Percentiles rank a stretch among this genome's conserved stretches.
Evolutionary conservation across 2,113 vertebrate genomes (phyloP).

Genomic region (Rhinolophus sinicus): DNA sequence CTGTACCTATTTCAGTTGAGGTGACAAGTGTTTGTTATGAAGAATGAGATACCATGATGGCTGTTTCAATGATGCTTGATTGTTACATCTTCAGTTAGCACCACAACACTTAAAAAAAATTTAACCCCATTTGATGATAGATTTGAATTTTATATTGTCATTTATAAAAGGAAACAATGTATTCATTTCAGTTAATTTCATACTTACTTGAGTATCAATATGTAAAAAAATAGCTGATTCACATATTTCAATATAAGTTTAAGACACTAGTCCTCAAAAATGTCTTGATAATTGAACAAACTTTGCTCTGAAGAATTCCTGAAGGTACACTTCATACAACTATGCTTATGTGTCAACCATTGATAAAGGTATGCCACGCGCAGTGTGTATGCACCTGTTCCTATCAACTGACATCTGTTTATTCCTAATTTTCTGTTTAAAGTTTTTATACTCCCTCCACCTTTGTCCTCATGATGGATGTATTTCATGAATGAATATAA

Average conservation of each 20-base stretch:
- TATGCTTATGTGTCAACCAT: not conserved
- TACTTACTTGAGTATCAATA: not conserved
- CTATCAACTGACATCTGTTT: not conserved
- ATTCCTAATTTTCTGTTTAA: not conserved
- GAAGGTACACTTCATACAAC: not conserved
- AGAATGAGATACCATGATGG: not conserved
- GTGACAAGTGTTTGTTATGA: not conserved
- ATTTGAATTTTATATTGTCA: slow-evolving; percentile 12
- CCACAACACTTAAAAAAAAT: not conserved
- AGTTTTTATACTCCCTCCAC: not conserved
- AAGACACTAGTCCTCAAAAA: not conserved
- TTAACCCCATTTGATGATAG: not conserved
- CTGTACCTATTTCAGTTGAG: not conserved
- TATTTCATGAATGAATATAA: not conserved
- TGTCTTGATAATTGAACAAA: not conserved
- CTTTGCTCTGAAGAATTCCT: not conserved
- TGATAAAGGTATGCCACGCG: not conserved
- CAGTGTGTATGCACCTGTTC: not conserved
- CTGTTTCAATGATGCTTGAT: not conserved
- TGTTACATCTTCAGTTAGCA: not conserved
- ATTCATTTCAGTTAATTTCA: not conserved
- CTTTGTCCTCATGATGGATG: not conserved
- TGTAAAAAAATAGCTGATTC: not conserved
- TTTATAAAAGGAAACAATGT: not conserved
- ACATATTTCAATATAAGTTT: not conserved